Evolutionary conservation across 1,140 invertebrate genomes (phyloP).

Genomic region (Steinernema feltiae): DNA sequence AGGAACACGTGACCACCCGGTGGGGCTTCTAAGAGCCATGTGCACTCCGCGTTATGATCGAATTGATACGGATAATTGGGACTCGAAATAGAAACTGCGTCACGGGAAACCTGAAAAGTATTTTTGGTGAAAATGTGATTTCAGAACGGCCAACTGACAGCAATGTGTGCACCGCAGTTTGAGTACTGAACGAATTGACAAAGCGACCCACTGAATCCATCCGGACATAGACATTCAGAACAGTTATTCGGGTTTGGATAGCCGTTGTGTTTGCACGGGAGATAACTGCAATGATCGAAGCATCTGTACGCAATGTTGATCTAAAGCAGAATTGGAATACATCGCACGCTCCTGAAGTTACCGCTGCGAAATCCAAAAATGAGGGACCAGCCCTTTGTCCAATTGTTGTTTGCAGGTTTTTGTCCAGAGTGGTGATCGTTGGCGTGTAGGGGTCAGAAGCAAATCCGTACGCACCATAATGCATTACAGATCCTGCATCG

Average conservation of each 20-base stretch:
- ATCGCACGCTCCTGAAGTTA: constrained; percentile 17
- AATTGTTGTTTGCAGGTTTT: constrained; percentile 45
- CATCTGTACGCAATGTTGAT: constrained; percentile 55
- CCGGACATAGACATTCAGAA: constrained; percentile 44
- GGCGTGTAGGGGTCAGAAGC: constrained; percentile 50
- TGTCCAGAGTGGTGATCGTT: constrained; percentile 52
- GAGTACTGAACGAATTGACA: constrained; percentile 41
- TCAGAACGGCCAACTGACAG: constrained; percentile 22
- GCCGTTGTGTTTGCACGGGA: constrained; percentile 46
- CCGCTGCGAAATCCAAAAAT: constrained; percentile 51
- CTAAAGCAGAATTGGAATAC: constrained; percentile 26
- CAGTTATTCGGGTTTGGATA: constrained; percentile 55
- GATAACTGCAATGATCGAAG: constrained; percentile 35
- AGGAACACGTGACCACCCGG: constrained; percentile 42
- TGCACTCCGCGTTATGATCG: constrained; percentile 36
- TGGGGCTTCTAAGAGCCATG: constrained; percentile 50
- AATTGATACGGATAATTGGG: constrained; percentile 44
- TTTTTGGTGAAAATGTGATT: neutral
- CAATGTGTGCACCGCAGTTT: constrained; percentile 43
- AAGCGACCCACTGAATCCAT: constrained; percentile 40
- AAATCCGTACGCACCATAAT: constrained; percentile 54
- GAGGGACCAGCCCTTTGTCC: constrained; percentile 52
- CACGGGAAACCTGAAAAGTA: constrained; percentile 24
- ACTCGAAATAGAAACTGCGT: constrained; percentile 28
- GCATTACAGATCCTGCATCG: constrained; percentile 55